Percentiles rank a stretch among this genome's conserved stretches.
phyloP scores from a whole-genome alignment of 1,140 invertebrate genomes.

The Pristionchus pacificus region DNA sequence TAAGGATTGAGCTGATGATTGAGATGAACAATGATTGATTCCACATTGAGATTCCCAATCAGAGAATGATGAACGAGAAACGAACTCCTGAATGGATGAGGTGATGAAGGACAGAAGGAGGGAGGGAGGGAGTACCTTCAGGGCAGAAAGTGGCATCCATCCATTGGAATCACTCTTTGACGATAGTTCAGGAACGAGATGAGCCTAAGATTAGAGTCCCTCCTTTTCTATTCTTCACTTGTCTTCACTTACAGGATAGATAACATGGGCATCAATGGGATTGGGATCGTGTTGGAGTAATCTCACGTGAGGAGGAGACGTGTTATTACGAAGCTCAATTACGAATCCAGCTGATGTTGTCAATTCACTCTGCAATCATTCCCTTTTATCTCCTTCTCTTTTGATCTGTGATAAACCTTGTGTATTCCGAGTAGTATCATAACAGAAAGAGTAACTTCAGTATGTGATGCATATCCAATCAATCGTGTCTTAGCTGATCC shows the following conservation, averaged over 20 bases:
- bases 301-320: conserved; percentile 13
- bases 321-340: conserved; percentile 23
- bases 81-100: too few relatives aligned
- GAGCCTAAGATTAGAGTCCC: conserved; percentile 17
- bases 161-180: conserved; percentile 22
- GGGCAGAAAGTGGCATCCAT: neutral
- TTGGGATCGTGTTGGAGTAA: conserved; percentile 37
- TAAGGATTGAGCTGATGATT: too few relatives aligned
- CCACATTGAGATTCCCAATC: too few relatives aligned
- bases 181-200: conserved; percentile 17
- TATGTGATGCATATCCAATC: conserved; percentile 39
- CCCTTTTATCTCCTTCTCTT: neutral
- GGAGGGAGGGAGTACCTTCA: neutral
- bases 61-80: too few relatives aligned
- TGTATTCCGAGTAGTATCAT: conserved; percentile 35
- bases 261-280: conserved; percentile 36
- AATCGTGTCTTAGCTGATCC: too few relatives aligned
- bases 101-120: too few relatives aligned
- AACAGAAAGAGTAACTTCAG: conserved; percentile 34
- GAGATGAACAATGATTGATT: too few relatives aligned
- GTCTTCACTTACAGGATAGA: too few relatives aligned
- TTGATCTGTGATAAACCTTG: neutral
- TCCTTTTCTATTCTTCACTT: too few relatives aligned
- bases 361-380: conserved; percentile 20
- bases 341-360: conserved; percentile 43